Base-by-base conservation (phyloP, 2,888 invertebrate species). In the Ophion slaviceki region DNA sequence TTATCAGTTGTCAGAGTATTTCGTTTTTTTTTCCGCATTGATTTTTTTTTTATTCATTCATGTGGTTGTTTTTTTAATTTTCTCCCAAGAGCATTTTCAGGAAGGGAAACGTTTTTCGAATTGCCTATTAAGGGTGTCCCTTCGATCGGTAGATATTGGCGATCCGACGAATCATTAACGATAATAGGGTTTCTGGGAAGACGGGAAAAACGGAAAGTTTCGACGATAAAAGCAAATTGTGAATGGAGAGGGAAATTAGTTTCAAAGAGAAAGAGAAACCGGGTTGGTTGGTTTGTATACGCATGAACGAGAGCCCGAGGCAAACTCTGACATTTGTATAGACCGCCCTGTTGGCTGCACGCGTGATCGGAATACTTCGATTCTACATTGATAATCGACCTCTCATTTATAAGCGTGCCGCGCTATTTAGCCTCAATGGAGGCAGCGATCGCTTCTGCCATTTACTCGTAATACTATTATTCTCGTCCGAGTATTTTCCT, bases 241-340 rank as follows among this genome's bases (percentile, higher is more conserved):
- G 84, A 77, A 77, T 72, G 61, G 67, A 67, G 17, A 78, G 74
- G 68, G 28, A 57, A 62, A 81, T 74, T 77, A 80, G 80, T 77
- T 57, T 11, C 24, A 10, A 47, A 17, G 61, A 3, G 45, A 32
- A 70, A 36, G 74, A 17, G 32, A 32, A 66, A 24, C 45, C 3
- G 14, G 47, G 14, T 0, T 11, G 14, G 47, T 47, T 36, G 76
- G 66, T 28, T 67, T 66, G 77, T 67, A 78, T 64, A 40, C 68
- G 59, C 74, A 76, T 66, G 76, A 4, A 67, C 53, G n/a, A 17
- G 53, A 17, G 36, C 67, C 10, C 40, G 61, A 11, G 62, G 59
- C 14, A 68, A 81, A 28, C 80, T 66, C 62, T 68, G 74, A 28
- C 61, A 74, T 78, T 77, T 68, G 77, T 24, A 14, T 47, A 47